Base-by-base conservation (phyloP, 1,140 invertebrate genomes). In the Lucilia cuprina region DNA sequence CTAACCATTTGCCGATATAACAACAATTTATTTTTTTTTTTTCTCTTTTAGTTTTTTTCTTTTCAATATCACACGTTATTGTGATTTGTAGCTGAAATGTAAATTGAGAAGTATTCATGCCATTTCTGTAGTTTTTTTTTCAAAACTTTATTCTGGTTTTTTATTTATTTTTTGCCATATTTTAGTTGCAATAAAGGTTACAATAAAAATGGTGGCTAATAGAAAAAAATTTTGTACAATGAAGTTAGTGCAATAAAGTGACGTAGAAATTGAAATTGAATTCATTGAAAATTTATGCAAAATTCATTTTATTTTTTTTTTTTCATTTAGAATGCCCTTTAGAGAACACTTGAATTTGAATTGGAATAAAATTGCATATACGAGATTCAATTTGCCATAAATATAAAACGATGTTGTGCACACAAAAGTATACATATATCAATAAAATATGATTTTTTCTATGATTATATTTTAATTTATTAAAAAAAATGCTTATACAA, bases 81-180 rank as follows among this genome's bases (percentile, higher is more conserved):
- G 65, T 70, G 65, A 70, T 70, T 70, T 70, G 65, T 70, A 70
- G 65, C 21, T 70, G 65, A 70, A 70, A 70, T 21, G n/a, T 70
- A 25, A 70, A 70, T 70, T 70, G 65, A 10, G 19, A 12, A 19
- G 65, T 70, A 70, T 21, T 21, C 65, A 70, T 70, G 65, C n/a
- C 19, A 21, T 70, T 70, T n/a, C 55, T 17, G 4, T 60, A n/a
- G 55, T 60, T 60, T 60, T 60, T 60, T 60, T 60, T 60, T n/a
- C n/a, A 14, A 12, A 60, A 60, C 14, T 60, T 17, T 2, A 9
- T 25, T 21, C 65, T 19, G 19, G 5, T 70, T 2, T 70, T 70
- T 19, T 70, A n/a, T 14, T n/a, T 65, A n/a, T 21, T 70, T 70
- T 70, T 21, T 70, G 65, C 21, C 5, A 25, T 19, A 12, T 70